phyloP scores from a whole-genome alignment of 2,888 invertebrate genomes.

The Mesochorus sp. region DNA sequence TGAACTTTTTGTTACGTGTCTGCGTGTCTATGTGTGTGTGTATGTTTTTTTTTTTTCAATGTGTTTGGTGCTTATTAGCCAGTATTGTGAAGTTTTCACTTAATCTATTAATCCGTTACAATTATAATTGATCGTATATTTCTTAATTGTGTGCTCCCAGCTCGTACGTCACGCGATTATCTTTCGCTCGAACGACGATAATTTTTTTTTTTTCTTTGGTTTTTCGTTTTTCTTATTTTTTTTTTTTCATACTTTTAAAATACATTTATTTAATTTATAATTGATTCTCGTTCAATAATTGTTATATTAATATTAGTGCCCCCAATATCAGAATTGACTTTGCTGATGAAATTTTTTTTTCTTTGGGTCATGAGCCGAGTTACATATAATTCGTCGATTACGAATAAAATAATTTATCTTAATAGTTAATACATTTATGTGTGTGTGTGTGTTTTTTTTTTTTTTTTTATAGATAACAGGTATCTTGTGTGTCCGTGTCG shows the following conservation, averaged over 20 bases:
- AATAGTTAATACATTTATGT: neutral
- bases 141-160: conserved; percentile 40
- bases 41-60: neutral
- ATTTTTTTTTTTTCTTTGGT: neutral
- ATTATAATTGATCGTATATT: conserved; percentile 47
- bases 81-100: neutral
- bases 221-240: conserved; percentile 1
- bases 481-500: conserved; percentile 32
- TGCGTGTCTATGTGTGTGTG: too few species aligned
- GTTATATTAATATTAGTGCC: conserved; percentile 9
- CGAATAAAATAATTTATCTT: neutral
- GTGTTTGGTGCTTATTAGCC: conserved; percentile 5
- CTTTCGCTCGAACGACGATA: conserved; percentile 28
- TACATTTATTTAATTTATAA: neutral
- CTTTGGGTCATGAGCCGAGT: conserved; percentile 37
- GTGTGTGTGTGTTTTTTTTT: neutral
- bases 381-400: conserved; percentile 1
- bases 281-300: conserved; percentile 19
- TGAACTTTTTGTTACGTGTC: neutral
- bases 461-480: neutral
- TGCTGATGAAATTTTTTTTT: conserved; percentile 18
- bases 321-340: conserved; percentile 50
- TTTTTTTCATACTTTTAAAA: neutral
- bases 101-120: conserved; percentile 25
- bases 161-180: conserved; percentile 22